phyloP scores from a whole-genome alignment of 2,113 vertebrate species.

The Dicrurus megarhynchus region DNA sequence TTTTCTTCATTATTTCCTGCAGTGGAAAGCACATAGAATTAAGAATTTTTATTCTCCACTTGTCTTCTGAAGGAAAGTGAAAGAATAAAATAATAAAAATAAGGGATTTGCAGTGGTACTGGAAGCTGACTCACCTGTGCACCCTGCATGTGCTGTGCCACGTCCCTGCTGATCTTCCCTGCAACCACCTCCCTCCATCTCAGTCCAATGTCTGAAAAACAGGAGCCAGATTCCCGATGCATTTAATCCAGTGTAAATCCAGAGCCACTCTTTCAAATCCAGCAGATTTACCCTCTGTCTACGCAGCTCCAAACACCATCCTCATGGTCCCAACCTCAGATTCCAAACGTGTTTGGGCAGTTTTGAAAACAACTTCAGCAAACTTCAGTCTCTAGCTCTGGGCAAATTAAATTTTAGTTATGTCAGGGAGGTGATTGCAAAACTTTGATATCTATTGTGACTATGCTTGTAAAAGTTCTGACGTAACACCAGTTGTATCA shows the following conservation, averaged over 20 bases:
- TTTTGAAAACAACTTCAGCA: neutral
- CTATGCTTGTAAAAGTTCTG: neutral
- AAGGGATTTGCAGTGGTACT: neutral
- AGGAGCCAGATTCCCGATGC: neutral
- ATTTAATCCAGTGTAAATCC: neutral
- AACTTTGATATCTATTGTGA: neutral
- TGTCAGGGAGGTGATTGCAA: neutral
- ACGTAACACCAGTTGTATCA: neutral
- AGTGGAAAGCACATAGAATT: neutral
- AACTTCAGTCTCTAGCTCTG: neutral
- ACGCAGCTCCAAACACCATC: neutral
- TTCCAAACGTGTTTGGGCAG: neutral
- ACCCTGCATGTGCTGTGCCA: accelerated
- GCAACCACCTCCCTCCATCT: neutral
- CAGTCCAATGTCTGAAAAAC: neutral
- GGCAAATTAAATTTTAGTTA: neutral
- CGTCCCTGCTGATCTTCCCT: neutral
- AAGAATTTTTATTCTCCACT: neutral
- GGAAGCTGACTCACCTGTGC: neutral
- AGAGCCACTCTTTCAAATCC: neutral
- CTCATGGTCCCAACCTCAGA: neutral
- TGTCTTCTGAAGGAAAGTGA: neutral
- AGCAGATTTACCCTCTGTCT: neutral
- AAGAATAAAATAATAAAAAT: neutral
- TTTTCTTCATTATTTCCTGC: neutral